phyloP scores from a whole-genome alignment of 2,113 vertebrate genomes.

The Tauraco erythrolophus region DNA sequence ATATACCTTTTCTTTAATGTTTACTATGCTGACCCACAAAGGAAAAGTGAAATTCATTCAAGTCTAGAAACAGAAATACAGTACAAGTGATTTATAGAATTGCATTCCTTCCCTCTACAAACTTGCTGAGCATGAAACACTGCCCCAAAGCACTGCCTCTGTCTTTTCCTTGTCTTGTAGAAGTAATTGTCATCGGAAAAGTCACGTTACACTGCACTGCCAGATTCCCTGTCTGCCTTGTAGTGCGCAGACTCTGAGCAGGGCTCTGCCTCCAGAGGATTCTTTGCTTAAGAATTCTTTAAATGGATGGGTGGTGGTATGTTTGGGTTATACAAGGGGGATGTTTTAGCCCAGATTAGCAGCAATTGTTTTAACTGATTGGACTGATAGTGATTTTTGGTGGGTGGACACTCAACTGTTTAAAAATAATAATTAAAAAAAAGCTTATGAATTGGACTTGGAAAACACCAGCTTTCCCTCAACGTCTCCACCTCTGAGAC shows the following conservation, averaged over 20 bases:
- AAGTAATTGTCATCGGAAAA: neutral
- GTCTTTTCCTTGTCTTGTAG: neutral
- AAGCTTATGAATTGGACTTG: neutral
- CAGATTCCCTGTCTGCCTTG: neutral
- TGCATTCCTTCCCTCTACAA: slow-evolving; percentile 42
- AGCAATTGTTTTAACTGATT: neutral
- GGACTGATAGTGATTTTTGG: neutral
- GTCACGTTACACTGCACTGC: neutral
- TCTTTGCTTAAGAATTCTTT: neutral
- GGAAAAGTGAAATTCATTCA: slow-evolving; percentile 65
- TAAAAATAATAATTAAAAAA: neutral
- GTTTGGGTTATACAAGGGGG: neutral
- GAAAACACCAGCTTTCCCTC: neutral
- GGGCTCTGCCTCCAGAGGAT: neutral
- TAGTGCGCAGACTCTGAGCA: neutral
- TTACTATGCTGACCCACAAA: slow-evolving; percentile 57
- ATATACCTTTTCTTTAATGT: slow-evolving; percentile 52
- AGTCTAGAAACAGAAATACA: slow-evolving; percentile 67
- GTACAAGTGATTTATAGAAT: slow-evolving; percentile 65
- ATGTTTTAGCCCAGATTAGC: neutral
- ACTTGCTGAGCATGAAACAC: slow-evolving; percentile 65
- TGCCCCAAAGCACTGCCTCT: slow-evolving; percentile 50
- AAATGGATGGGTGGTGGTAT: neutral
- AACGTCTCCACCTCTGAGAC: neutral
- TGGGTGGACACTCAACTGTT: neutral